These are phyloP conservation scores for Agapornis roseicollis DNA, from an alignment of 2,113 vertebrate genomes.

Conservation along the genomic window DNA sequence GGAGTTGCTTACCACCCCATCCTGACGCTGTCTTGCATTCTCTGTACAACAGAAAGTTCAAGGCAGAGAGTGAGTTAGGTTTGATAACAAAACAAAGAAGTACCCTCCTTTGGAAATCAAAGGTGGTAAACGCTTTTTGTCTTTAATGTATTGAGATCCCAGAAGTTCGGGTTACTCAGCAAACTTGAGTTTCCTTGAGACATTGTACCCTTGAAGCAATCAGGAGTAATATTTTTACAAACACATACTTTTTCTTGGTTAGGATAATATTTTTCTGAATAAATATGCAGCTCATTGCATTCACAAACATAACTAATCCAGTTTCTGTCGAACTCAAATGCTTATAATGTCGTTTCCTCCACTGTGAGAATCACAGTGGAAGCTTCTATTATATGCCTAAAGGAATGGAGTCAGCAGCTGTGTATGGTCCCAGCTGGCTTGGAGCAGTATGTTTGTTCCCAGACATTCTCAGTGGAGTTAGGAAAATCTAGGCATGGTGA, in stretches of 20 bases:
- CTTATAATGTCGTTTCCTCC: not conserved
- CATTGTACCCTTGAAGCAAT: not conserved
- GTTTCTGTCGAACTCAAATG: not conserved
- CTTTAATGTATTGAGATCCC: rapidly evolving
- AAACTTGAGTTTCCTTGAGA: not conserved
- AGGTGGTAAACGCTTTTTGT: not conserved
- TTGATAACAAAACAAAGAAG: not conserved
- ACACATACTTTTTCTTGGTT: not conserved
- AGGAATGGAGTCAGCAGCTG: not conserved
- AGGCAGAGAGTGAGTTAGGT: not conserved
- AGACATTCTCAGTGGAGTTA: not conserved
- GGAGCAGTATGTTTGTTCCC: not conserved
- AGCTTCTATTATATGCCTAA: not conserved
- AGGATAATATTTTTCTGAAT: not conserved
- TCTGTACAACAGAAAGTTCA: slow-evolving; percentile 70
- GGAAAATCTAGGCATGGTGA: not conserved
- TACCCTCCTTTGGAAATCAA: not conserved
- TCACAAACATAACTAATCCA: not conserved
- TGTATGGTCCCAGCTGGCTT: not conserved
- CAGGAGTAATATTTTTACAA: not conserved
- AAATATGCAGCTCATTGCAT: not conserved
- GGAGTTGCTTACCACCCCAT: slow-evolving; percentile 97
- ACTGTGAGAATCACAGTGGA: not conserved
- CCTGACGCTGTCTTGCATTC: slow-evolving; percentile 94
- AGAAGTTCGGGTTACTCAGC: not conserved